These are phyloP conservation scores for Axis porcinus DNA, from an alignment of 2,113 vertebrate genomes.

Conservation along the genomic window DNA sequence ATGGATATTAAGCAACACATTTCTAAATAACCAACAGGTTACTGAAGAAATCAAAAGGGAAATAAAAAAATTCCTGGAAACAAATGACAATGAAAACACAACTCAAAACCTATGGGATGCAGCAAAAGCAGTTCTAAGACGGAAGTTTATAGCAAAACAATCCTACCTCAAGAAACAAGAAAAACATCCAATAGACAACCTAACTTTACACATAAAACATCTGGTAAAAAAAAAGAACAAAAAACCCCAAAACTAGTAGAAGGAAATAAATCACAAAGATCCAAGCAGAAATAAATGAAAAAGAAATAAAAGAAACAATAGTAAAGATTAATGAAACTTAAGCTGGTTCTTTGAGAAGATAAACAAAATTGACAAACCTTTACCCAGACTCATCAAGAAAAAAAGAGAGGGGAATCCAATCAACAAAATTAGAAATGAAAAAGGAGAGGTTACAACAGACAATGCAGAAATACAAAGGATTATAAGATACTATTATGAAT, in stretches of 20 bases:
- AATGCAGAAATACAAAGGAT: neutral
- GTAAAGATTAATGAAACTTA: neutral
- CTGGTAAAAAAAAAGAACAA: neutral
- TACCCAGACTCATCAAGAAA: neutral
- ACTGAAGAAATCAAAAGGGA: neutral
- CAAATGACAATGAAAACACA: neutral
- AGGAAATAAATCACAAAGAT: neutral
- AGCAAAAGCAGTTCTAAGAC: neutral
- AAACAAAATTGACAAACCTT: neutral
- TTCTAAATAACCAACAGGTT: neutral
- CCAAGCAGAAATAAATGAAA: neutral
- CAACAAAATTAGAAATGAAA: neutral
- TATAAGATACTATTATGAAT: neutral
- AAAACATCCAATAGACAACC: neutral
- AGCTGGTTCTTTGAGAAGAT: neutral
- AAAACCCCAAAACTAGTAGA: accelerated
- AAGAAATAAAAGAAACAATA: neutral
- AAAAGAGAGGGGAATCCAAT: neutral
- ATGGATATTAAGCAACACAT: neutral
- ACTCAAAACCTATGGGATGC: neutral
- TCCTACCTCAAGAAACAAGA: neutral
- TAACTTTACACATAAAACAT: neutral
- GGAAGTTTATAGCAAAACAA: neutral
- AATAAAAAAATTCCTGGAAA: neutral
- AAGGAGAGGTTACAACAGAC: neutral